A percentile compares a stretch with the other conserved stretches of the same genome.
Evolutionary conservation across 2,888 invertebrate genomes (phyloP).

Genomic region (Stictocephala bisonia): DNA sequence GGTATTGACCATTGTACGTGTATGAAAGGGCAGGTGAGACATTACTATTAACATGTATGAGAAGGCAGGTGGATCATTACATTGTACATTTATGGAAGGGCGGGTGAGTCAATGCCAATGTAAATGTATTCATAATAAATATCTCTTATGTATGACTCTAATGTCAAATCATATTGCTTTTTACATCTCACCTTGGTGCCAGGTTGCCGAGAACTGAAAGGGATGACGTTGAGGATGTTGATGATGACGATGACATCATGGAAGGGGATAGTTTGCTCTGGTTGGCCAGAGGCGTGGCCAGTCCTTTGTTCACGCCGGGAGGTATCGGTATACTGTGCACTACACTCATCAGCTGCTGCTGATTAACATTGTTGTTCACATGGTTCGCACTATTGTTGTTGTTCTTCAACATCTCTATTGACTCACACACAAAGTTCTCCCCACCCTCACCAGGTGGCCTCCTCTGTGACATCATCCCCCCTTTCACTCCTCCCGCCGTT

Average conservation of each 20-base stretch:
- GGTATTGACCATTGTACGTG: too few relatives aligned
- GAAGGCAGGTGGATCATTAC: too few relatives aligned
- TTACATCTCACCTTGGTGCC: slow-evolving; percentile 53
- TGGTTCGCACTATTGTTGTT: slow-evolving; percentile 59
- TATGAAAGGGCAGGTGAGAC: too few relatives aligned
- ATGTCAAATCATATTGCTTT: too few relatives aligned
- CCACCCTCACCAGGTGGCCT: slow-evolving; percentile 44
- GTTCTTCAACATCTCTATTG: slow-evolving; percentile 46
- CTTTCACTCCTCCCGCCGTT: neutral
- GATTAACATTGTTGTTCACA: slow-evolving; percentile 54
- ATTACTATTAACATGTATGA: too few relatives aligned
- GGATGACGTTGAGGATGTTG: slow-evolving; percentile 43
- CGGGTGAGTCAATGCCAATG: too few relatives aligned
- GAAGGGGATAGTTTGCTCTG: slow-evolving; percentile 51
- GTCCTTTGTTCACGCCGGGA: slow-evolving; percentile 72
- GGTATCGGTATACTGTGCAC: slow-evolving; percentile 55
- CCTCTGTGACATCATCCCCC: slow-evolving; percentile 2
- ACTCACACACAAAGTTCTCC: slow-evolving; percentile 39
- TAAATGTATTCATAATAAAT: too few relatives aligned
- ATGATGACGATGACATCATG: slow-evolving; percentile 36
- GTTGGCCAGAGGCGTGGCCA: slow-evolving; percentile 65
- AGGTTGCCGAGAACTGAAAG: slow-evolving; percentile 46
- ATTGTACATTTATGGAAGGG: too few relatives aligned
- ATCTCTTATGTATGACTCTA: too few relatives aligned
- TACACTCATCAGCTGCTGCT: slow-evolving; percentile 56